Base-by-base conservation (phyloP, 2,888 invertebrate species). In the Crematogaster levior region DNA sequence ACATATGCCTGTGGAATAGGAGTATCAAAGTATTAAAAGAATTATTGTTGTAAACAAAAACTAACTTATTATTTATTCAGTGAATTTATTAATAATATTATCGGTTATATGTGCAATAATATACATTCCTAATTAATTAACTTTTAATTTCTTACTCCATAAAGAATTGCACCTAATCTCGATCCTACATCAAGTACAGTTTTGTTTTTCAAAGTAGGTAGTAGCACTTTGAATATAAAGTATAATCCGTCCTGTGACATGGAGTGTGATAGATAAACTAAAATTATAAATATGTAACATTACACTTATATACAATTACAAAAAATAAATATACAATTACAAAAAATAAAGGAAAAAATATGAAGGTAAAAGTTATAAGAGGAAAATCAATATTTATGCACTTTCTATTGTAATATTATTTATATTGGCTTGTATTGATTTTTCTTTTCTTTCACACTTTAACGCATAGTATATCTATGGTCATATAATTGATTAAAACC, bases 211-310 rank as follows among this genome's bases (percentile, higher is more conserved):
- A 66, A 66, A 30, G 46, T 7, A 27, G 46, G 27, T 4, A 48
- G 12, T 24, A 63, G 40, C 1, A n/a, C 18, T 10, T 66, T 66
- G n/a, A 66, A 66, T 46, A 66, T 48, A 6, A 46, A 66, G 7
- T 18, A 30, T 6, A 66, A 66, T 30, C 46, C 66, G 1, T 66
- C 46, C 1, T 30, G 48, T n/a, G 46, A 66, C 46, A 66, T 66
- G 12, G 66, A 66, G 7, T 66, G 66, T n/a, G 66, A 66, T n/a
- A 66, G 30, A 27, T n/a, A 66, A 48, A 66, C 66, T 66, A 30
- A 66, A 48, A 46, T 46, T 46, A 46, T 46, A 30, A 46, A 48
- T 48, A 46, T 30, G 30, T 12, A 18, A 46, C 18, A 30, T 46
- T 27, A 21, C n/a, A 10, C n/a, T 48, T n/a, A n/a, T 18, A 18